Conservation (phyloP, 2,888 invertebrate species). For the Synergus laeviventris region DNA sequence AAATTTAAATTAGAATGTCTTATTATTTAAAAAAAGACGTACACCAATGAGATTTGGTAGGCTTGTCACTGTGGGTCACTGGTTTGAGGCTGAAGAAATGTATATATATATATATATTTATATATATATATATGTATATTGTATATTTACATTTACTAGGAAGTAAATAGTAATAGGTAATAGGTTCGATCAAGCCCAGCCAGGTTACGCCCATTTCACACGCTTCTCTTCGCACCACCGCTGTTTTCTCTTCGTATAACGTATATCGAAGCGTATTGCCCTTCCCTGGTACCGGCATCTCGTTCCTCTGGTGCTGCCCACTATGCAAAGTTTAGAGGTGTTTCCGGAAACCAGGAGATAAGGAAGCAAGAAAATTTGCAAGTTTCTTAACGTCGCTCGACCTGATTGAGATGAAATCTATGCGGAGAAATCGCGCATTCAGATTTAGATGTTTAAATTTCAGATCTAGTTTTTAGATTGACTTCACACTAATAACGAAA, state of each 20-base stretch:
- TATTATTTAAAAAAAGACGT: too few species aligned
- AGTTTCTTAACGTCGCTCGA: neutral
- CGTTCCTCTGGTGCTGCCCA: neutral
- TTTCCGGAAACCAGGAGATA: conserved; percentile 8
- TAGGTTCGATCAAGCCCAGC: conserved; percentile 63
- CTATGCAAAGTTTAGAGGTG: conserved; percentile 4
- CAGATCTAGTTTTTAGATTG: too few species aligned
- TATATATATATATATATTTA: too few species aligned
- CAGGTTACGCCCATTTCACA: conserved; percentile 60
- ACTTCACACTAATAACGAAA: too few species aligned
- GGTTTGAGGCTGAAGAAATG: too few species aligned
- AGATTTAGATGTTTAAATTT: neutral
- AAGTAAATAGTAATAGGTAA: conserved; percentile 69
- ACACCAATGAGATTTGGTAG: too few species aligned
- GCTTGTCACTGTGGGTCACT: too few species aligned
- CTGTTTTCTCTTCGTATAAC: conserved; percentile 42
- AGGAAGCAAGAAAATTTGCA: neutral
- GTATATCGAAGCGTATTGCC: conserved; percentile 45
- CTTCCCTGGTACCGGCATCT: conserved; percentile 38
- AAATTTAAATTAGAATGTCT: too few species aligned
- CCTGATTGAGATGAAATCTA: neutral
- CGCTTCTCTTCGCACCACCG: conserved; percentile 56
- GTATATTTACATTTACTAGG: conserved; percentile 63
- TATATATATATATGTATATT: too few species aligned
- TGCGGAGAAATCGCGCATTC: neutral